Base-by-base conservation (phyloP, 2,113 vertebrate species). In the Cebus imitator region DNA sequence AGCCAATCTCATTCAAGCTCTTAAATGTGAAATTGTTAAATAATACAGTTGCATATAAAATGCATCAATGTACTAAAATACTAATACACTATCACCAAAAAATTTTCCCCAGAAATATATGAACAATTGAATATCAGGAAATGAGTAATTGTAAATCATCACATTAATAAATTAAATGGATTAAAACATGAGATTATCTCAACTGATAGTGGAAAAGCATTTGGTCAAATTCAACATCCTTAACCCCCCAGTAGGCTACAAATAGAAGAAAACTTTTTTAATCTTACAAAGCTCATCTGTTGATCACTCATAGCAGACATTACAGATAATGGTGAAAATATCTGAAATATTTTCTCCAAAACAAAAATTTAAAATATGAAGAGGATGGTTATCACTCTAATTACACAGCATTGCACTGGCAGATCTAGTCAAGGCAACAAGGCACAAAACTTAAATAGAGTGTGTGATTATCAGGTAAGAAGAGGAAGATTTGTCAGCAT, bases 131-230 rank as follows among this genome's bases (percentile, higher is more conserved):
- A 70, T 76, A 58, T 32, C 68, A 70, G 75, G 70, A 93, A 95
- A 84, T 90, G 30, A 87, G 58, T 92, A 14, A 75, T 92, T 80
- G 14, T 58, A 95, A 94, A n/a, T 73, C 13, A 91, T 37, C 40
- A 85, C 61, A 55, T 80, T 52, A 89, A 80, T 78, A 78, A 80
- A 95, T 61, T 66, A 86, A 96, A 72, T 83, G 30, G 79, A 91
- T 89, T 40, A 79, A 90, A 90, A 40, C 12, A 37, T 86, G 87
- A 94, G 64, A 85, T 93, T 57, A 68, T 94, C 23, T 94, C 86
- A 87, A 5, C 20, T 76, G 57, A 81, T 45, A 7, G 35, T 75
- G 5, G 21, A 93, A 95, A 95, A 37, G 7, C 20, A 76, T 55
- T 87, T 90, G 40, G n/a, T 87, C 32, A 83, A 78, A 87, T 83